These are phyloP conservation scores for Peromyscus melanophrys DNA, from an alignment of 2,797 vertebrate species.

Conservation along the genomic window DNA sequence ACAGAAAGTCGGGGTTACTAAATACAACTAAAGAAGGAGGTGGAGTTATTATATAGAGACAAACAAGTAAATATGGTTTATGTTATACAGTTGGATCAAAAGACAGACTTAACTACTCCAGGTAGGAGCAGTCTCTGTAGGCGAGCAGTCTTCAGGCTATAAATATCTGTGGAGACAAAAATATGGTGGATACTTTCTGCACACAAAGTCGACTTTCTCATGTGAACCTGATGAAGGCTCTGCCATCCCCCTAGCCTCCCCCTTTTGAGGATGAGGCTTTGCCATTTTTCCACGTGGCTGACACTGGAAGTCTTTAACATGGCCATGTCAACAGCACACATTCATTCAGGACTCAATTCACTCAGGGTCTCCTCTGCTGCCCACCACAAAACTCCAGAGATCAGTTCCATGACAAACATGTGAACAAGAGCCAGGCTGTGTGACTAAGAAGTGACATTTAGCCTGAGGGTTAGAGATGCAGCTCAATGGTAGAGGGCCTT, in stretches of 20 bases:
- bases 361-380: neutral
- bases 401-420: too few species aligned
- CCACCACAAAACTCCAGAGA: neutral
- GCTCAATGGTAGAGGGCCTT: neutral
- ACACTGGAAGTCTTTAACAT: neutral
- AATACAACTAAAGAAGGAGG: neutral
- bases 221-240: neutral
- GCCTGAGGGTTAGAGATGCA: neutral
- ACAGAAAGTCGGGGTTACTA: neutral
- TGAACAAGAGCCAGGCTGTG: neutral
- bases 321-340: neutral
- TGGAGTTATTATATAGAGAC: neutral
- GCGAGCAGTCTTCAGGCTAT: neutral
- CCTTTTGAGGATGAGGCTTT: neutral
- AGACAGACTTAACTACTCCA: neutral
- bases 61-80: neutral
- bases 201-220: neutral
- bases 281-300: neutral
- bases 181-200: neutral
- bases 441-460: neutral
- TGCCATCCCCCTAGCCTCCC: neutral
- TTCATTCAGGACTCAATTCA: neutral
- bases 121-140: neutral
- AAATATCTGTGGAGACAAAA: neutral
- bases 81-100: neutral